phyloP scores from a whole-genome alignment of 2,113 vertebrate genomes.

The Trematocara variabile region DNA sequence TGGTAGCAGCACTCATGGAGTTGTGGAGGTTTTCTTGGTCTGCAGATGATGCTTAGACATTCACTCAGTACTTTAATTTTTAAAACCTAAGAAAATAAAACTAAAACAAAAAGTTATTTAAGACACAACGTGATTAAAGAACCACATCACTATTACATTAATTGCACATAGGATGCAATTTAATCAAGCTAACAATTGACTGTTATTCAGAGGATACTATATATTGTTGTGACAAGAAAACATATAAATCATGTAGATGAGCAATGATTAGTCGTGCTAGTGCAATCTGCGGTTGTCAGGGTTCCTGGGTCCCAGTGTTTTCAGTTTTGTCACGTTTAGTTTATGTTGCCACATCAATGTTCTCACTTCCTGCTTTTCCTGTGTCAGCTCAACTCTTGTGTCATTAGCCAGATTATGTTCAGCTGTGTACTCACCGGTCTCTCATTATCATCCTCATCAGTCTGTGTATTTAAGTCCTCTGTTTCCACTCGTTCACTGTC shows the following conservation, averaged over 20 bases:
- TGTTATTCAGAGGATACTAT: not conserved
- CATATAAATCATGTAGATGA: not conserved
- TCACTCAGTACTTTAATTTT: not conserved
- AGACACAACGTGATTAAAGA: not conserved
- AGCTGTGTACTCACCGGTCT: too few relatives aligned
- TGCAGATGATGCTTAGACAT: not conserved
- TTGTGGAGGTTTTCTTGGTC: not conserved
- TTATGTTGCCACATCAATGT: too few relatives aligned
- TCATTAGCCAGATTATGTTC: too few relatives aligned
- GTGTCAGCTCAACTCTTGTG: too few relatives aligned
- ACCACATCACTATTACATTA: not conserved
- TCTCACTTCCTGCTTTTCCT: too few relatives aligned
- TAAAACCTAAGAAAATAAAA: not conserved
- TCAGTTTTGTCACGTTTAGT: too few relatives aligned
- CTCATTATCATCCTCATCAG: too few relatives aligned
- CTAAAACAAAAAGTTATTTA: not conserved
- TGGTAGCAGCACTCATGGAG: not conserved
- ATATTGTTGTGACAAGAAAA: not conserved
- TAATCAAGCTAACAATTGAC: not conserved
- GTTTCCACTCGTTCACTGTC: too few relatives aligned
- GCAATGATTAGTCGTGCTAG: not conserved
- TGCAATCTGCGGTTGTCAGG: not conserved
- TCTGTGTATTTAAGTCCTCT: too few relatives aligned
- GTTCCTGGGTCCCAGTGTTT: too few relatives aligned
- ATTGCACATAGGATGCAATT: not conserved